Evolutionary conservation across 2,797 vertebrate genomes (phyloP), one percentile per base, ranked within the genome.

Genomic region (Petrocephalus sullivani): DNA sequence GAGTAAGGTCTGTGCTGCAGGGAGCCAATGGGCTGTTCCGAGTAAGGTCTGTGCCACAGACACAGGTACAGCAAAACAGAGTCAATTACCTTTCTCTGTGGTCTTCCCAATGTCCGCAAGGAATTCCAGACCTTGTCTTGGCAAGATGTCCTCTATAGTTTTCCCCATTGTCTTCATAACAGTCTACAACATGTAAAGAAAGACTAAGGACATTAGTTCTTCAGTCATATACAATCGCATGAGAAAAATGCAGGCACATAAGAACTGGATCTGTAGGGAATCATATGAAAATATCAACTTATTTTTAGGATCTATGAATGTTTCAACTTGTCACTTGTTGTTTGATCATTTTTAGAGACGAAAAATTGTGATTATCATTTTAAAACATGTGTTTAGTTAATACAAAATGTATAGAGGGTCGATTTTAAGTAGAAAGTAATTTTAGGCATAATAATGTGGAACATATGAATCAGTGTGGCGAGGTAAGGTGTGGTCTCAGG

Each of bases 101-200:
- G 93, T 96, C 95, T 61, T 97, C 96, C 98, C 98, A 99, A 90
- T 96, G 94, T 49, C 97, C 96, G 92, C 98, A 99, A 28, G 95
- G 96, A 91, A 98, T 94, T 87, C 97, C 97, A 16, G 97, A 98
- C 92, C 98, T 96, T 88, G 98, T 99, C 91, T 95, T 97, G 85
- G 97, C 97, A 90, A 98, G 92, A 90, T 93, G 96, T 8, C 98
- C 98, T 92, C 95, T 95, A 89, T 99, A 99, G 71, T 90, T 95
- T 91, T 96, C 97, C 61, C 98, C 98, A 88, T 95, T 97, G 87
- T 96, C 97, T 93, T 96, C 95, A 89, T 98, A 99, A 93, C 98
- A 99, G 88, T 98, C 98, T 99, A 93, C 91, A 82, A 88, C 23
- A 85, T 53, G 41, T 41, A 19, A 57, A 33, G 23, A 58, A 54